These are phyloP conservation scores for Parnassius mnemosyne DNA, from an alignment of 2,888 invertebrate species.

Conservation along the genomic window DNA sequence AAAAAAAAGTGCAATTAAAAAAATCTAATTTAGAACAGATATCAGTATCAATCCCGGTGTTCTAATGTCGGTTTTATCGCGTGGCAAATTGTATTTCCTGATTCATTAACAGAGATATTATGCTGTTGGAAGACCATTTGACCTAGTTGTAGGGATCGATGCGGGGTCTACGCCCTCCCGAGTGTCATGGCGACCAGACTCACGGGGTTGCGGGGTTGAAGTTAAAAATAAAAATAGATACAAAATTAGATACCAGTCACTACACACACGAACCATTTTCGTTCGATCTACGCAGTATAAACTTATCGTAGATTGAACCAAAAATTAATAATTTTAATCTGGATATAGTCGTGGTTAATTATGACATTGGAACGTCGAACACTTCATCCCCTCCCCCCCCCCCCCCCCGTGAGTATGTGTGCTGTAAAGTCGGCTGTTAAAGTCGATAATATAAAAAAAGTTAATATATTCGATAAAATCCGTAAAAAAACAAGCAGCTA, in stretches of 20 bases:
- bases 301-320: not conserved
- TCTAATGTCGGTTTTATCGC: slow-evolving; percentile 16
- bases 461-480: no score
- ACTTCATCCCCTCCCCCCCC: no score
- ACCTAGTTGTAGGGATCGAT: slow-evolving; percentile 49
- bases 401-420: no score
- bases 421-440: no score
- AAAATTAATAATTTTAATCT: not conserved
- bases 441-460: no score
- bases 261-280: not conserved
- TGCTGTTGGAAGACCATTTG: slow-evolving; percentile 37
- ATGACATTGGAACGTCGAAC: no score
- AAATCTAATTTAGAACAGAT: not conserved
- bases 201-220: not conserved
- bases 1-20: no score
- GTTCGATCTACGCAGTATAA: no score
- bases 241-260: not conserved
- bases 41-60: not conserved
- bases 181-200: slow-evolving; percentile 11
- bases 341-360: not conserved
- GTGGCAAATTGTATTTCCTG: slow-evolving; percentile 9
- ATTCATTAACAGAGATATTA: slow-evolving; percentile 21
- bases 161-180: slow-evolving; percentile 36
- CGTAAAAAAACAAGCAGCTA: no score
- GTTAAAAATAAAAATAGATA: not conserved